Conservation (phyloP, 1,140 invertebrate species). For the Metaphire vulgaris region DNA sequence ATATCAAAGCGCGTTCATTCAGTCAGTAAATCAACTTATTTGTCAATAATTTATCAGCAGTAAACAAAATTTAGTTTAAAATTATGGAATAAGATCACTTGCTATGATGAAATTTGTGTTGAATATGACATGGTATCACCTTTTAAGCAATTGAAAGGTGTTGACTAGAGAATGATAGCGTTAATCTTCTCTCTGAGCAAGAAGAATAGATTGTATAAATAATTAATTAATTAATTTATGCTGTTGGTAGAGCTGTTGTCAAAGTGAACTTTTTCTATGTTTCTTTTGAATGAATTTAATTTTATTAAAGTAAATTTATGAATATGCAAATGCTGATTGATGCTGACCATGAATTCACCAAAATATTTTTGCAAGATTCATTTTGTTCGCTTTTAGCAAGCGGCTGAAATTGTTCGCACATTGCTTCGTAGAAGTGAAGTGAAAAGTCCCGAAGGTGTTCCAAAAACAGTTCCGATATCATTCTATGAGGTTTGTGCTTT, state of each 20-base stretch:
- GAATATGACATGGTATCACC: not conserved
- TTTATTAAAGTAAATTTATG: no score
- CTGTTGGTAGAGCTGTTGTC: no score
- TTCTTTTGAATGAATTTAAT: no score
- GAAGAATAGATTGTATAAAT: not conserved
- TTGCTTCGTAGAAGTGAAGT: not conserved
- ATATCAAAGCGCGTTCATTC: not conserved
- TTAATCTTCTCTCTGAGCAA: conserved; percentile 2
- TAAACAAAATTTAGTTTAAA: no score
- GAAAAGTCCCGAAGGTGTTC: not conserved
- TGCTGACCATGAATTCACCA: not conserved
- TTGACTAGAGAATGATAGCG: not conserved
- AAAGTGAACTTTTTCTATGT: no score
- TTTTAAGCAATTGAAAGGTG: not conserved
- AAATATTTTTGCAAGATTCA: not conserved
- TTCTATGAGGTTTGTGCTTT: not conserved
- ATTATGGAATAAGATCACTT: no score
- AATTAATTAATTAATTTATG: not conserved
- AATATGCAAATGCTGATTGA: no score
- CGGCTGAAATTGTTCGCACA: not conserved
- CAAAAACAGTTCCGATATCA: not conserved
- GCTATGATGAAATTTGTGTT: not conserved
- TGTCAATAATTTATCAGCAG: no score
- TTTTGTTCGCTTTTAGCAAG: not conserved
- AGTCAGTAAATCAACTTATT: no score